Percentiles rank a stretch among this genome's conserved stretches.
Conservation (phyloP, 2,113 vertebrate genomes). For the Isurus oxyrinchus region DNA sequence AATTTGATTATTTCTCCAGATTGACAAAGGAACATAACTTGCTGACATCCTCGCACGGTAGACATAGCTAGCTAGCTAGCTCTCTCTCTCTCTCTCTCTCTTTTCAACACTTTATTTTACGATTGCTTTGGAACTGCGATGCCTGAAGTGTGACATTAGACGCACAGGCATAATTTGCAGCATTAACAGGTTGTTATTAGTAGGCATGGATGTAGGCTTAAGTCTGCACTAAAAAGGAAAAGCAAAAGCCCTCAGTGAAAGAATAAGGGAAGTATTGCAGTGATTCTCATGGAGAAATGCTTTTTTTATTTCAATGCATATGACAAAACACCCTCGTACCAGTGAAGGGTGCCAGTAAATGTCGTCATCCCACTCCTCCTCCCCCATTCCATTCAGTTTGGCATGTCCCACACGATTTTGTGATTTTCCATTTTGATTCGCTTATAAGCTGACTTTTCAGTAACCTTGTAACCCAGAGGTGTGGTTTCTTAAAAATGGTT, state of each 20-base stretch:
- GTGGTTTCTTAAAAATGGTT: neutral
- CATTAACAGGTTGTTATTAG: neutral
- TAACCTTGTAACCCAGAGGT: neutral
- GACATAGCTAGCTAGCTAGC: too few species aligned
- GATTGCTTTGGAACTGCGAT: neutral
- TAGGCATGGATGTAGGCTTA: neutral
- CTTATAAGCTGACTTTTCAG: neutral
- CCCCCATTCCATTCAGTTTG: neutral
- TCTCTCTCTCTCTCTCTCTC: too few species aligned
- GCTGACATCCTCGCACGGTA: too few species aligned
- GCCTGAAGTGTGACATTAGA: neutral
- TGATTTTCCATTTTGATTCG: slow-evolving; percentile 13
- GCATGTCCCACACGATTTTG: neutral
- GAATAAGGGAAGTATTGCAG: neutral
- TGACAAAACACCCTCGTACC: neutral
- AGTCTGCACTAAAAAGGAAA: neutral
- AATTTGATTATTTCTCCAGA: too few species aligned
- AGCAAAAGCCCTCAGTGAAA: neutral
- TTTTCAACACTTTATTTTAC: too few species aligned
- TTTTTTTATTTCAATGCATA: neutral
- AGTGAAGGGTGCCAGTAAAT: neutral
- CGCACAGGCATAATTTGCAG: neutral
- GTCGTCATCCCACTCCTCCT: neutral
- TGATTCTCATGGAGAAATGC: neutral
- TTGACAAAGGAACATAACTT: too few species aligned